Base-by-base conservation (phyloP, 2,797 vertebrate genomes). In the Rhinella marina region DNA sequence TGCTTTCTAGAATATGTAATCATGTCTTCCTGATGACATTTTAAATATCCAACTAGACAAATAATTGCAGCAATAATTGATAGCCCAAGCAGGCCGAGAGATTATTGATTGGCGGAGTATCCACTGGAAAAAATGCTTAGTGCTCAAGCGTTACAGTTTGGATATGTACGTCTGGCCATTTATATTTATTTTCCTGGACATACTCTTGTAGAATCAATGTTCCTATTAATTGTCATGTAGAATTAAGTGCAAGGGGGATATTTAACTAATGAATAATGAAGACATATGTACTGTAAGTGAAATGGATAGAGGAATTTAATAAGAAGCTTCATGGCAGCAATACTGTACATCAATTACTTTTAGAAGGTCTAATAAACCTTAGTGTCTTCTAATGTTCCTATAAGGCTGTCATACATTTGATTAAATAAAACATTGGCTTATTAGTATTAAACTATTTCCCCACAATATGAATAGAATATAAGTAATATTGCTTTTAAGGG, bases 31-130 rank as follows among this genome's bases (percentile, higher is more conserved):
- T 92, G 96, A 95, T 95, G 95, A 95, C 95, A 95, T 96, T 96
- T 96, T 96, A 96, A 95, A 96, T 96, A 96, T 96, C 95, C 94
- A 96, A 92, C 93, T 93, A 94, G 94, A 96, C 94, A 95, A 96
- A 95, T 95, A 94, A 96, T 96, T 96, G 94, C 90, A 90, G 92
- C 92, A 93, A 96, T 96, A 97, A 97, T 96, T 97, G 96, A 96
- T 96, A 95, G 95, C 94, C 93, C 91, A 92, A 93, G 94, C 91
- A 93, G 93, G 91, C 92, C 92, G 92, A 91, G 94, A 94, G 94
- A 93, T 95, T 94, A 94, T 93, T 97, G 96, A 97, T 95, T 96
- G 95, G 93, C 95, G 96, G 93, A 91, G 93, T 92, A 93, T 92
- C 92, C 91, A 32, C 90, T 81, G 90, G 94, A 95, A 94, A 92